Percentiles rank a stretch among this genome's conserved stretches.
These are phyloP conservation scores for Harpalus rubripes DNA, from an alignment of 2,888 invertebrate genomes.

Conservation along the genomic window DNA sequence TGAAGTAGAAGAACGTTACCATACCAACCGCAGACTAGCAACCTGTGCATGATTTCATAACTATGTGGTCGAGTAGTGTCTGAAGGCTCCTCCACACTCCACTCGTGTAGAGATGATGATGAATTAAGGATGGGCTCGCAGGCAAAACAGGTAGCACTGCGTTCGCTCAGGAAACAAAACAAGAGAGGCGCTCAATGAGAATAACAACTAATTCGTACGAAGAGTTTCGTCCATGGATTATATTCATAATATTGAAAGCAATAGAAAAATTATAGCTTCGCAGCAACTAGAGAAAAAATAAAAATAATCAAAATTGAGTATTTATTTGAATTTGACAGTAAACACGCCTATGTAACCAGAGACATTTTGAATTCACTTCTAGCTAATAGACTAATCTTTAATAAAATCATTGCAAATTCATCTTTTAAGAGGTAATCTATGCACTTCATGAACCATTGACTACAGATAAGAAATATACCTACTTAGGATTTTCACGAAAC, in stretches of 20 bases:
- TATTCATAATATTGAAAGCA: not conserved
- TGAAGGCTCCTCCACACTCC: conserved; percentile 16
- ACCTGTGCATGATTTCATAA: conserved; percentile 30
- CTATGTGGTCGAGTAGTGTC: conserved; percentile 7
- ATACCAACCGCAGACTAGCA: conserved; percentile 37
- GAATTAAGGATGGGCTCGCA: conserved; percentile 51
- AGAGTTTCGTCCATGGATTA: not conserved
- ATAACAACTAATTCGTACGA: not conserved
- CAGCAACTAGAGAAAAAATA: too few relatives aligned
- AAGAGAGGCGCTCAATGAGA: conserved; percentile 21
- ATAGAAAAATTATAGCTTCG: not conserved
- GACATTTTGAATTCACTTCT: too few relatives aligned
- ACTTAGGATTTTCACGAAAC: too few relatives aligned
- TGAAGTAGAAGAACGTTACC: not conserved
- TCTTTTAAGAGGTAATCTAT: too few relatives aligned
- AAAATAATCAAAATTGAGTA: too few relatives aligned
- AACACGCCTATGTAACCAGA: too few relatives aligned
- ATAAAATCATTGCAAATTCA: too few relatives aligned
- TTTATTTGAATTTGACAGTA: too few relatives aligned
- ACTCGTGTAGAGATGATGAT: conserved; percentile 25
- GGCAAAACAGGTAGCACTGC: conserved; percentile 61
- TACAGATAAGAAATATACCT: too few relatives aligned
- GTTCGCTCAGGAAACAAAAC: conserved; percentile 46
- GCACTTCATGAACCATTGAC: too few relatives aligned
- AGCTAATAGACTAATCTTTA: too few relatives aligned